These are phyloP conservation scores for Nannoperca australis DNA, from an alignment of 2,797 vertebrate genomes.

Conservation along the genomic window DNA sequence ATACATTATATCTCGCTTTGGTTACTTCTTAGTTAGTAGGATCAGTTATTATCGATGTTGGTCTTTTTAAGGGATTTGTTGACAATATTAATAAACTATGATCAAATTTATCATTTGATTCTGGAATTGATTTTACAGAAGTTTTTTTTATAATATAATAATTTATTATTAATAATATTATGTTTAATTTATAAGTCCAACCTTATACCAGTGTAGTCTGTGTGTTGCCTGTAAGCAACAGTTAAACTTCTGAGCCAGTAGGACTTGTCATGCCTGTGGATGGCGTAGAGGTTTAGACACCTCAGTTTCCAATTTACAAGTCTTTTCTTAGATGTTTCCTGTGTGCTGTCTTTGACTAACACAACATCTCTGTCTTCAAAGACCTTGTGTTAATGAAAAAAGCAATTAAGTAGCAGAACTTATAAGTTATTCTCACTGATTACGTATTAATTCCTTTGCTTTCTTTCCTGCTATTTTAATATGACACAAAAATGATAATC, in stretches of 20 bases:
- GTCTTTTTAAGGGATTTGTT: not conserved
- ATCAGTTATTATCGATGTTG: not conserved
- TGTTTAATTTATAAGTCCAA: too few relatives aligned
- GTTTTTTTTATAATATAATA: too few relatives aligned
- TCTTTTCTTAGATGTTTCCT: not conserved
- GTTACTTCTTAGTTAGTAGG: not conserved
- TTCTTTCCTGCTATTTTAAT: conserved; percentile 49
- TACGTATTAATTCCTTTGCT: conserved; percentile 23
- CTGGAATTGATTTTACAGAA: not conserved
- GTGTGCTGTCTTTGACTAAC: not conserved
- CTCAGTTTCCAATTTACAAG: not conserved
- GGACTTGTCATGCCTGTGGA: not conserved
- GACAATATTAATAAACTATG: not conserved
- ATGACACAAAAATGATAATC: conserved; percentile 51
- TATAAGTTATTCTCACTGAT: not conserved
- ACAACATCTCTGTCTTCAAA: conserved; percentile 7
- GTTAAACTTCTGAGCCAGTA: not conserved
- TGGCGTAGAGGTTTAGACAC: not conserved
- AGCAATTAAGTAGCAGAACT: not conserved
- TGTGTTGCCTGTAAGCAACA: not conserved
- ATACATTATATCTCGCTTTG: not conserved
- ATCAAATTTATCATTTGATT: not conserved
- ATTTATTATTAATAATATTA: too few relatives aligned
- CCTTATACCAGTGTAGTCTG: not conserved
- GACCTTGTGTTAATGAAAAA: not conserved